Conservation (phyloP, 2,888 invertebrate species). For the Aphelenchoides bicaudatus region DNA sequence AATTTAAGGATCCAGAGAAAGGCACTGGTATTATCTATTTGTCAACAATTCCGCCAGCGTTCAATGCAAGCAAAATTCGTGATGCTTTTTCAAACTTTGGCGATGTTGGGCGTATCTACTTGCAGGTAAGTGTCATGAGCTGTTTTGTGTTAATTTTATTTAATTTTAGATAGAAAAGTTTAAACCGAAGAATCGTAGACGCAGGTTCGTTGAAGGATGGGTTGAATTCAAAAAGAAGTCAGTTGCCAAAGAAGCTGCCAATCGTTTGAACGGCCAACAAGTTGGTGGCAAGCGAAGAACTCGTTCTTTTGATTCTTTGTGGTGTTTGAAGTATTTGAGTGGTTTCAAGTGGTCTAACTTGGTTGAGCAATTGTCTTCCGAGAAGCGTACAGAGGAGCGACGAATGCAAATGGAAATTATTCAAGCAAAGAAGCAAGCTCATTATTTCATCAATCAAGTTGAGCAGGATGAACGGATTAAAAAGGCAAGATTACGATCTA, state of each 20-base stretch:
- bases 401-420: conserved; percentile 69
- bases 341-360: conserved; percentile 90
- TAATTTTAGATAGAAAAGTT: conserved; percentile 32
- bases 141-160: conserved; percentile 7
- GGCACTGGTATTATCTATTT: conserved; percentile 51
- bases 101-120: conserved; percentile 47
- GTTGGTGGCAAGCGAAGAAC: conserved; percentile 81
- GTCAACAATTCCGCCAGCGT: conserved; percentile 50
- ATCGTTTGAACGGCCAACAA: conserved; percentile 67
- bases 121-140: conserved; percentile 34
- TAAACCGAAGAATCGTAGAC: conserved; percentile 22
- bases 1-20: conserved; percentile 22
- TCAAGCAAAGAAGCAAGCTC: conserved; percentile 84
- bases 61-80: conserved; percentile 42
- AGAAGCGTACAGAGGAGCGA: conserved; percentile 82
- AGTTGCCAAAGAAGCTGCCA: conserved; percentile 40
- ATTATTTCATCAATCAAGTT: conserved; percentile 72
- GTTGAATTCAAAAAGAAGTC: conserved; percentile 54
- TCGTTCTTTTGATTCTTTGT: conserved; percentile 81
- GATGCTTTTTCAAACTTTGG: conserved; percentile 47
- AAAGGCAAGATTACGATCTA: too few species aligned
- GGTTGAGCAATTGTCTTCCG: conserved; percentile 85
- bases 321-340: conserved; percentile 76
- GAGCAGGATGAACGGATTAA: conserved; percentile 60
- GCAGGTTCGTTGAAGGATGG: conserved; percentile 55